A percentile compares a stretch with the other conserved stretches of the same genome.
Conservation (phyloP, 2,797 vertebrate species). For the Pantherophis vulpinus region DNA sequence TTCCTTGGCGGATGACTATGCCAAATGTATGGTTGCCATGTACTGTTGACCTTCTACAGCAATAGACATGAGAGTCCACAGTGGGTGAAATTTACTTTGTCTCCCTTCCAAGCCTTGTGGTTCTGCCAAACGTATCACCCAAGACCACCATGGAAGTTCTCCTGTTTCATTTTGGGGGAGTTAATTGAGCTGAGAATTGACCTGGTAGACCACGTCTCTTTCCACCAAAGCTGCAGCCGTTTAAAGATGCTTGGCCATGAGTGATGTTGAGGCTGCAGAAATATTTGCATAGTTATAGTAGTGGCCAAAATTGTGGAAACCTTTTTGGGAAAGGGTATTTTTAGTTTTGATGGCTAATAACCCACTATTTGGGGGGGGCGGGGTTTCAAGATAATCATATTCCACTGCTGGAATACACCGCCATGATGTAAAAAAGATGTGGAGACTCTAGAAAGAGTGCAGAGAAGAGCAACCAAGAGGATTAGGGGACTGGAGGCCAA, state of each 20-base stretch:
- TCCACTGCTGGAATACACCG: too few relatives aligned
- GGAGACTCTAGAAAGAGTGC: too few relatives aligned
- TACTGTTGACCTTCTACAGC: neutral
- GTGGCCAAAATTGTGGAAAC: too few relatives aligned
- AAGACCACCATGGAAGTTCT: conserved; percentile 19
- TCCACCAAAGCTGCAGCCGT: conserved; percentile 55
- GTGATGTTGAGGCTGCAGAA: conserved; percentile 50
- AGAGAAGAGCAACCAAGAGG: too few relatives aligned
- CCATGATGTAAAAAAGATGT: too few relatives aligned
- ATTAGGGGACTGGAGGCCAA: too few relatives aligned
- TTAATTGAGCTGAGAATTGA: conserved; percentile 61
- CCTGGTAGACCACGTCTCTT: conserved; percentile 42
- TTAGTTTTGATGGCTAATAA: too few relatives aligned
- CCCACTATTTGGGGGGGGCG: too few relatives aligned
- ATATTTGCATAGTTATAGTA: neutral
- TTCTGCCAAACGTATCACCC: conserved; percentile 34
- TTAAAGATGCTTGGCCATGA: conserved; percentile 43
- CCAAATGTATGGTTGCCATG: neutral
- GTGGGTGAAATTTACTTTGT: neutral
- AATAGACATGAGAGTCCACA: neutral
- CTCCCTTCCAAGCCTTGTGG: neutral
- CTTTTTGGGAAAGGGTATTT: too few relatives aligned
- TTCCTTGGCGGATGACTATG: neutral
- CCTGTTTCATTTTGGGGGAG: conserved; percentile 42
- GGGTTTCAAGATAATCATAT: too few relatives aligned